Evolutionary conservation across 2,888 invertebrate genomes (phyloP).

Genomic region (Stenoptilia bipunctidactyla): DNA sequence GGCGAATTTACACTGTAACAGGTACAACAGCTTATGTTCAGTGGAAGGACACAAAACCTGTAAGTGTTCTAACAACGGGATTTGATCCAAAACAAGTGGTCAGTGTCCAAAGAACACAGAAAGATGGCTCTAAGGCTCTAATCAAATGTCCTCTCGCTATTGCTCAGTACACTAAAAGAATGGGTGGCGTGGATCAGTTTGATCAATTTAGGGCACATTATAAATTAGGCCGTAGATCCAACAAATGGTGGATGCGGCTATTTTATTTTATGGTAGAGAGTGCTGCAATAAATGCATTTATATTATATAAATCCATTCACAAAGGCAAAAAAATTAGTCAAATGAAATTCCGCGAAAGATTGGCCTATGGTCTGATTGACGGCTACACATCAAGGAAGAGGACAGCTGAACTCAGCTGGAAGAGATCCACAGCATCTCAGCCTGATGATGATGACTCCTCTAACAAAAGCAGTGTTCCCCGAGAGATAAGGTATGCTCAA

Average conservation of each 20-base stretch:
- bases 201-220: conserved; percentile 18
- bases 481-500: not conserved
- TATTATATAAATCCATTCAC: conserved; percentile 9
- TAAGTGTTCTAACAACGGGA: too few relatives aligned
- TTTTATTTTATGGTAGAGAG: conserved; percentile 20
- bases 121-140: conserved; percentile 2
- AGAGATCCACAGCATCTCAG: too few relatives aligned
- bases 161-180: conserved; percentile 19
- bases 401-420: not conserved
- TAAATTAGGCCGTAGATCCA: conserved; percentile 16
- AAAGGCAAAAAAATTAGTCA: not conserved
- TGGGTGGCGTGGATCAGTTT: conserved; percentile 20
- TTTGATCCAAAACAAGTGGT: not conserved
- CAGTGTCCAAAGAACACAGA: not conserved
- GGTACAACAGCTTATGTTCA: not conserved
- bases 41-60: not conserved
- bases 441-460: not conserved
- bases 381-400: not conserved
- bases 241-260: conserved; percentile 18
- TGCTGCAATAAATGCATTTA: conserved; percentile 18
- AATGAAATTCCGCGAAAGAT: not conserved
- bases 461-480: not conserved
- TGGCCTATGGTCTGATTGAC: not conserved
- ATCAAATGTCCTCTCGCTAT: conserved; percentile 6
- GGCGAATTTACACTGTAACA: too few relatives aligned